Base-by-base conservation (phyloP, 2,888 invertebrate genomes). In the Gnatocerus cornutus region DNA sequence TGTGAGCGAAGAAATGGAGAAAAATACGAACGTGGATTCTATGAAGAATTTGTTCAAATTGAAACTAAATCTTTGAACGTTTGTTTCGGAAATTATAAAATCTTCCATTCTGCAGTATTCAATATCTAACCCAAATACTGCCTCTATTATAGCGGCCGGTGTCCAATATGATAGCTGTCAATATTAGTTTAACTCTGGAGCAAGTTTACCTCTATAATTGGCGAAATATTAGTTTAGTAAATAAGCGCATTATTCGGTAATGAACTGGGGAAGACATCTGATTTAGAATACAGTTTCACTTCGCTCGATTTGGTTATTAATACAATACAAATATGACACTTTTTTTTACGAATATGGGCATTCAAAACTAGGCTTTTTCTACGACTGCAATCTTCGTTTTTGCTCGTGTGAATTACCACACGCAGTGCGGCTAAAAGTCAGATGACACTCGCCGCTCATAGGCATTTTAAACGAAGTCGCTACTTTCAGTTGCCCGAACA, bases 101-200 rank as follows among this genome's bases (percentile, higher is more conserved):
- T 21, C 1, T 21, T 3, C 1, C 2, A 21, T 1, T 21, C 21
- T 21, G 21, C 4, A 4, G 21, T 21, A 14, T 29, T 58, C 37
- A 27, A 45, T 45, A 30, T 12, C 30, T 4, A 46, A 46, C 9
- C 59, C 59, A 59, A 59, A 59, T 27, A 27, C 13, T 10, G 43
- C 21, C 1, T 21, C 41, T 27, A 45, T 58, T 43, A 41, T 45
- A 27, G 43, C 41, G 41, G 52, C 6, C 53, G 12, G 39, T 52
- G 62, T 63, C 52, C 63, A 53, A 53, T 50, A 61, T 33, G 64
- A 41, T 45, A 13, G 53, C 41, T 37, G 63, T 64, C 64, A 64
- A 64, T 64, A 64, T 64, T 64, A 41, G 55, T 45, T 55, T 45
- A 64, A 55, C 45, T 53, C 64, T 9, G 45, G 45, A 46, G 41